phyloP scores from a whole-genome alignment of 53 echinoderm and acorn worm genomes.

The Pentamera pediparva region DNA sequence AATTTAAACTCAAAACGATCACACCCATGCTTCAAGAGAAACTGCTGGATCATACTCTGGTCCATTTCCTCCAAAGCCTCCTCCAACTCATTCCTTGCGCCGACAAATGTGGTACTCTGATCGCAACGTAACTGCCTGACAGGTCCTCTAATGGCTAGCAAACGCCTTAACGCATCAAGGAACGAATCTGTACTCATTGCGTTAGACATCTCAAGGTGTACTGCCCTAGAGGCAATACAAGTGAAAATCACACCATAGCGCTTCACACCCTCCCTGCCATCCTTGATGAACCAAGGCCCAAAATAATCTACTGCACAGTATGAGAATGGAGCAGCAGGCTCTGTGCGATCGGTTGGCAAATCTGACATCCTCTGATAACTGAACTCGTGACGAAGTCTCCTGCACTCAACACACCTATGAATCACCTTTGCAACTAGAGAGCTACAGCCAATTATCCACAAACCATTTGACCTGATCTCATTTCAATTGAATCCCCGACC shows the following conservation, averaged over 20 bases:
- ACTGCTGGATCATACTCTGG: not conserved
- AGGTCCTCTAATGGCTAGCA: not conserved
- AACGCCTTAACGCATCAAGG: not conserved
- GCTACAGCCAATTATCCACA: not conserved
- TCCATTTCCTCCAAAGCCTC: not conserved
- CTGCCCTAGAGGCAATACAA: not conserved
- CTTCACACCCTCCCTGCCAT: conserved; percentile 25
- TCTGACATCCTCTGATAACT: conserved; percentile 16
- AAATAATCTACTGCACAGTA: conserved; percentile 35
- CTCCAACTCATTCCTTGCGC: not conserved
- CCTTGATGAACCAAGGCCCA: conserved; percentile 39
- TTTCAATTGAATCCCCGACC: not conserved
- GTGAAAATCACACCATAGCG: conserved; percentile 15
- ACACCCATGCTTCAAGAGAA: not conserved
- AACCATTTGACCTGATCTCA: not conserved
- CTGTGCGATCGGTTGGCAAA: conserved; percentile 22
- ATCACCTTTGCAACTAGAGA: not conserved
- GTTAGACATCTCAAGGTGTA: conserved; percentile 24
- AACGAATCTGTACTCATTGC: not conserved
- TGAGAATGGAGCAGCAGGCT: conserved; percentile 38
- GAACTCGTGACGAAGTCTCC: not conserved
- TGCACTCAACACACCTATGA: not conserved
- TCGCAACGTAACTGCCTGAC: too few species aligned
- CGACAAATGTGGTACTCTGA: not conserved
- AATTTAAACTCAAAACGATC: not conserved